These are phyloP conservation scores for Urocitellus parryii DNA, from an alignment of 2,113 vertebrate genomes.

Conservation along the genomic window DNA sequence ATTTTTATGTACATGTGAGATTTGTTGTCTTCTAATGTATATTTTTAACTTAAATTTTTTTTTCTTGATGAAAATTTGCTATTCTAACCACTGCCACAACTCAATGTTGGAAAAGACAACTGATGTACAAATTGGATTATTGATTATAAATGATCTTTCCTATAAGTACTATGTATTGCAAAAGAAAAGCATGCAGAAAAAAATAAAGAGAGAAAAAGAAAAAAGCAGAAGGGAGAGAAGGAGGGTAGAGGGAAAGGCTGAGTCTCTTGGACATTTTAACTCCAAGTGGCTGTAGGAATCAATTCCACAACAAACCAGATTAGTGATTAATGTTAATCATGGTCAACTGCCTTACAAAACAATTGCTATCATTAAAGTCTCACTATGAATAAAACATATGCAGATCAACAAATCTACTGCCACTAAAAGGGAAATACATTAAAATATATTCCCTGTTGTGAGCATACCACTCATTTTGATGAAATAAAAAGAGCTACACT, in stretches of 20 bases:
- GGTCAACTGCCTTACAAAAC: neutral
- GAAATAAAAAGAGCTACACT: neutral
- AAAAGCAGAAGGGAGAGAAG: accelerated
- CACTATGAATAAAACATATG: neutral
- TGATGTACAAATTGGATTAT: neutral
- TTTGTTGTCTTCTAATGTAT: neutral
- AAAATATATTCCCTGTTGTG: neutral
- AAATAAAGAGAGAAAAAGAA: neutral
- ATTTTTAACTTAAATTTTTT: neutral
- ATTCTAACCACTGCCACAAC: neutral
- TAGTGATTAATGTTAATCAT: neutral
- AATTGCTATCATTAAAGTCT: neutral
- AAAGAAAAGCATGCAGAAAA: too few relatives aligned
- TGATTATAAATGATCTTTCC: neutral
- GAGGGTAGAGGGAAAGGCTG: accelerated
- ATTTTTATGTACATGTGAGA: neutral
- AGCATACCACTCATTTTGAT: neutral
- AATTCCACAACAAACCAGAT: neutral
- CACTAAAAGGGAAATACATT: neutral
- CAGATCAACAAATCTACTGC: neutral
- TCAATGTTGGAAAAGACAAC: neutral
- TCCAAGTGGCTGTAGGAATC: neutral
- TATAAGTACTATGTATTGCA: neutral
- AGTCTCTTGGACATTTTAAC: too few relatives aligned
- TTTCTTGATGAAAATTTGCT: neutral